Conservation (phyloP, 2,797 vertebrate genomes). For the Pseudopleuronectes americanus region DNA sequence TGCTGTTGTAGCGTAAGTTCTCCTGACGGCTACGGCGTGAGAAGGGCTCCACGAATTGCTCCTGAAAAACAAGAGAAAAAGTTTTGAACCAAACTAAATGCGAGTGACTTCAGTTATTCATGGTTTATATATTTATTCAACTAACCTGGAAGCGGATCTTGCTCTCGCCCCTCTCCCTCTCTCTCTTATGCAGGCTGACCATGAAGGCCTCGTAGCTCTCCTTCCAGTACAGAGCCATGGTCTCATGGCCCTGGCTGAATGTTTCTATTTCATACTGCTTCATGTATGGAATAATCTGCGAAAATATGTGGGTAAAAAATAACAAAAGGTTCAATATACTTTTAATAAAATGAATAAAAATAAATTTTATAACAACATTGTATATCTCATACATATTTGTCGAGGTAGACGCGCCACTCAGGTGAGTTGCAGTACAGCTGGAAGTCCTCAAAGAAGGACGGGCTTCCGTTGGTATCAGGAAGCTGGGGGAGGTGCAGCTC, state of each 20-base stretch:
- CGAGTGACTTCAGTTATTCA: neutral
- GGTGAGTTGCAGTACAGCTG: slow-evolving; percentile 93
- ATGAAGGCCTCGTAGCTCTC: slow-evolving; percentile 95
- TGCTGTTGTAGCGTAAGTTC: slow-evolving; percentile 94
- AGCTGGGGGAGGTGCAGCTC: slow-evolving; percentile 94
- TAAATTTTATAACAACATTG: too few relatives aligned
- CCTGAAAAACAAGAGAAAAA: slow-evolving; percentile 72
- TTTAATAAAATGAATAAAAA: neutral
- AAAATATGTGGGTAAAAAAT: neutral
- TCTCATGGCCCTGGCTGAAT: slow-evolving; percentile 91
- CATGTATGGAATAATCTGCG: slow-evolving; percentile 97
- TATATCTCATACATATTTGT: slow-evolving; percentile 91
- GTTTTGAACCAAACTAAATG: too few relatives aligned
- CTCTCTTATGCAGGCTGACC: slow-evolving; percentile 93
- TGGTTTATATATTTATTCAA: neutral
- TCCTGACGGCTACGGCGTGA: slow-evolving; percentile 93
- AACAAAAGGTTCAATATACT: too few relatives aligned
- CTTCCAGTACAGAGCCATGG: slow-evolving; percentile 95
- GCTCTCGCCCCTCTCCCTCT: slow-evolving; percentile 95
- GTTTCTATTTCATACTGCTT: slow-evolving; percentile 96
- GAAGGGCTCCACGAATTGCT: slow-evolving; percentile 95
- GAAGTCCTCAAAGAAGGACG: slow-evolving; percentile 98
- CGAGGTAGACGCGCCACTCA: slow-evolving; percentile 97
- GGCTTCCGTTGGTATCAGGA: slow-evolving; percentile 93
- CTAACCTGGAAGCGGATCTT: slow-evolving; percentile 97